Percentiles rank a stretch among this genome's conserved stretches.
Evolutionary conservation across 1,140 invertebrate species (phyloP).

Genomic region (Pteromalus puparum): DNA sequence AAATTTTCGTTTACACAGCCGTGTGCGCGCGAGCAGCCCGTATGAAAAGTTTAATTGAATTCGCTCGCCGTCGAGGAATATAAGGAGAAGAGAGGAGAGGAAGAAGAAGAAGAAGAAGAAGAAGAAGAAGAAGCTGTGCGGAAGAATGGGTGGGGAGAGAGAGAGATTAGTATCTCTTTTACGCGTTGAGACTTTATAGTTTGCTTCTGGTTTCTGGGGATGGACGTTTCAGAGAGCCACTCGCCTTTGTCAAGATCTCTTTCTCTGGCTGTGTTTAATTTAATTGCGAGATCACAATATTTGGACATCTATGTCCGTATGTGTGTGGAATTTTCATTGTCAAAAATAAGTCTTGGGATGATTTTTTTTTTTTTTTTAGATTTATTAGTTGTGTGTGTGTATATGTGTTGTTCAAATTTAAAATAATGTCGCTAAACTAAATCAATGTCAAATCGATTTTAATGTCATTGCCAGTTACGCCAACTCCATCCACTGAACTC

Average conservation of each 20-base stretch:
- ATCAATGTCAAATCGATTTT: too few relatives aligned
- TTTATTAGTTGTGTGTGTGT: too few relatives aligned
- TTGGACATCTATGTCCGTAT: not conserved
- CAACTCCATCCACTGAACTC: too few relatives aligned
- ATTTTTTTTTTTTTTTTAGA: too few relatives aligned
- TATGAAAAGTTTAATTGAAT: slow-evolving; percentile 77
- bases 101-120: not conserved
- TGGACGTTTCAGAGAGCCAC: not conserved
- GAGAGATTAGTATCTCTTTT: slow-evolving; percentile 71
- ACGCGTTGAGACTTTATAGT: slow-evolving; percentile 47
- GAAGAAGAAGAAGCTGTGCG: slow-evolving; percentile 43
- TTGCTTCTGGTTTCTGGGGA: slow-evolving; percentile 23
- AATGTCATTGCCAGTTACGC: too few relatives aligned
- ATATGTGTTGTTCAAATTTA: too few relatives aligned
- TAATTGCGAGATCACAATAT: not conserved
- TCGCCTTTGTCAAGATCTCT: not conserved
- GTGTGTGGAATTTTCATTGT: not conserved
- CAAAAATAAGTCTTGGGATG: too few relatives aligned
- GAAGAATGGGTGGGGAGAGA: slow-evolving; percentile 21
- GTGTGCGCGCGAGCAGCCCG: slow-evolving; percentile 71
- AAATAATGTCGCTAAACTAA: too few relatives aligned
- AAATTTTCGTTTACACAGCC: slow-evolving; percentile 76
- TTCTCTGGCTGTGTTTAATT: slow-evolving; percentile 19
- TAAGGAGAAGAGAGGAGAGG: slow-evolving; percentile 45
- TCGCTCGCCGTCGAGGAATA: slow-evolving; percentile 53